Evolutionary conservation across 64 coral and sea anemone genomes (phyloP), one percentile per base, ranked within the genome.

Genomic region (Exaiptasia diaphana): DNA sequence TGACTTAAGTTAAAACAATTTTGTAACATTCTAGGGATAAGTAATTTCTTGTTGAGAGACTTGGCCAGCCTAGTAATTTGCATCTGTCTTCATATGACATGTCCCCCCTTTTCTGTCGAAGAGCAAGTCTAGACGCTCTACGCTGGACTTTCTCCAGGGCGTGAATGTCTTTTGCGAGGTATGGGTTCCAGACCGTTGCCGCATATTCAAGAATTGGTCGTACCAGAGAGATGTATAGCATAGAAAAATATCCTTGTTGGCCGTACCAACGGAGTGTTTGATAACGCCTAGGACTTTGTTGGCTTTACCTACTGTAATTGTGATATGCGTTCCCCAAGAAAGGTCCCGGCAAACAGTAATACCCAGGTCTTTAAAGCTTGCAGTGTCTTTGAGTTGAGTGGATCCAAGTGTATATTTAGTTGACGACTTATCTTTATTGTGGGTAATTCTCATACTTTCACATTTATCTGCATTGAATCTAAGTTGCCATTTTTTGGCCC

Each of bases 271-370:
- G 59, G 44, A 74, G 9, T 53, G 52, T 43, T 70, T 85, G 30
- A 85, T 85, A 75, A 85, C 82, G 12, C 68, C 83, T 54, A 87
- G 83, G 61, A n/a, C n/a, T n/a, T n/a, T 62, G 73, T 86, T 77
- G 0, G 36, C 50, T 38, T 81, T 89, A 30, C 25, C 44, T 7
- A 72, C 40, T 44, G 67, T 41, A 20, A 24, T 17, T 22, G 58
- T 41, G 34, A 81, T 69, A 27, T 82, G 65, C 9, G 49, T 49
- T 29, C 37, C 28, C 67, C 50, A 82, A 9, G 25, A 64, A 4
- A 90, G 57, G 20, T 86, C 81, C 21, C 40, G 6, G 0, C 52
- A 38, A 0, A 85, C 28, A 13, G 52, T 74, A 22, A 85, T 41
- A 24, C 82, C 82, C 5, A 85, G 68, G 27, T 74, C 53, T 63